These are phyloP conservation scores for Echiichthys vipera DNA, from an alignment of 2,797 vertebrate genomes.

Conservation along the genomic window DNA sequence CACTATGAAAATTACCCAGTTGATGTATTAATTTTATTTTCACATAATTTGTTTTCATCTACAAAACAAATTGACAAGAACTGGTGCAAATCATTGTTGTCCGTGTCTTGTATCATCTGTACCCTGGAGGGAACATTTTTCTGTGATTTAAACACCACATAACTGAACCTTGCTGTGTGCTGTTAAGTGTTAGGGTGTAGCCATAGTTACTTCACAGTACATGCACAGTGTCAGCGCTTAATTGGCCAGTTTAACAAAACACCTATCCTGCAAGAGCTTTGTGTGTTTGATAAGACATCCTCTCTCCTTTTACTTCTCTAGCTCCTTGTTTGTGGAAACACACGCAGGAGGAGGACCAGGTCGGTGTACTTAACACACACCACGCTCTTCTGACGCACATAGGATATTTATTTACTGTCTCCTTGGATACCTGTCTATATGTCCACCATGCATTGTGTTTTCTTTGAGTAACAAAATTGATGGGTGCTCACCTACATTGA, in stretches of 20 bases:
- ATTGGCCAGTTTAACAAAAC: slow-evolving; percentile 5
- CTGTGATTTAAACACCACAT: slow-evolving; percentile 18
- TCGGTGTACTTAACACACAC: neutral
- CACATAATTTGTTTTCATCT: neutral
- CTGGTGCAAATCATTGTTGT: neutral
- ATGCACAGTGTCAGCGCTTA: neutral
- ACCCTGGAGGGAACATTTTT: slow-evolving; percentile 9
- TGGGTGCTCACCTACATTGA: no score
- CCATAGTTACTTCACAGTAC: neutral
- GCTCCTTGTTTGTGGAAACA: neutral
- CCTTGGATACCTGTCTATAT: neutral
- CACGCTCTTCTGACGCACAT: neutral
- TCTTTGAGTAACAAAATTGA: neutral
- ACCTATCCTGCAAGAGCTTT: neutral
- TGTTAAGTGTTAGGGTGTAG: neutral
- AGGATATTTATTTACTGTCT: neutral
- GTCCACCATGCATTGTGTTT: neutral
- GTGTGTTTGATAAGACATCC: neutral
- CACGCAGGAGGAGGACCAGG: neutral
- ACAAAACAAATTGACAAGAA: no score
- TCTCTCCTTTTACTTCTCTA: neutral
- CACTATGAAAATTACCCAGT: no score
- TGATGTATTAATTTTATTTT: no score
- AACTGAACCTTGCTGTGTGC: neutral
- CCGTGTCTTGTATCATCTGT: slow-evolving; percentile 9